Percentiles rank a stretch among this genome's conserved stretches.
phyloP scores from a whole-genome alignment of 2,888 invertebrate genomes.

The Cyrtodaria siliqua region DNA sequence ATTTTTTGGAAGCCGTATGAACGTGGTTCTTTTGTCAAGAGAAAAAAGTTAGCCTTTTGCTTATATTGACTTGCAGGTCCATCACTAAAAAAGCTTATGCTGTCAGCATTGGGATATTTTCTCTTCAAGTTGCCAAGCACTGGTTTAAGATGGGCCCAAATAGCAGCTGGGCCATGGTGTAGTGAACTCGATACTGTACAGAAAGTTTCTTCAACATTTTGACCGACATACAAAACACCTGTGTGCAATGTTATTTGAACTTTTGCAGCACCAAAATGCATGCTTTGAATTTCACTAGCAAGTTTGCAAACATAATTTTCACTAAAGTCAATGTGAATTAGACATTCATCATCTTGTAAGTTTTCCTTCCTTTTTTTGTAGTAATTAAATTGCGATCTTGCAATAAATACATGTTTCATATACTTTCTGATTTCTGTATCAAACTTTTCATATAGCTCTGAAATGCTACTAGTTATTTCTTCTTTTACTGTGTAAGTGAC shows the following conservation, averaged over 20 bases:
- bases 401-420: background rate
- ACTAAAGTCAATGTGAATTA: constrained; percentile 39
- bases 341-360: constrained; percentile 9
- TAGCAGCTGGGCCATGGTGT: constrained; percentile 82
- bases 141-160: constrained; percentile 85
- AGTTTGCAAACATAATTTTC: constrained; percentile 54
- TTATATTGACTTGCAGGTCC: constrained; percentile 83
- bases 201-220: constrained; percentile 43
- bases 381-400: constrained; percentile 23
- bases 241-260: constrained; percentile 57
- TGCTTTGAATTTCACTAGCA: constrained; percentile 44
- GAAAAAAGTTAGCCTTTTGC: constrained; percentile 84
- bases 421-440: background rate
- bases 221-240: constrained; percentile 26
- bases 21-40: constrained; percentile 60
- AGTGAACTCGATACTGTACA: constrained; percentile 81
- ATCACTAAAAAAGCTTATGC: constrained; percentile 61
- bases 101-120: constrained; percentile 35
- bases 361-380: constrained; percentile 20
- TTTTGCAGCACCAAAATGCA: constrained; percentile 56
- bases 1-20: constrained; percentile 39
- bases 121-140: constrained; percentile 55
- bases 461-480: constrained; percentile 10
- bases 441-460: background rate
- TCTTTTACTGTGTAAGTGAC: constrained; percentile 40